Evolutionary conservation across 2,113 vertebrate genomes (phyloP), one percentile per base, ranked within the genome.

Genomic region (Carettochelys insculpta): DNA sequence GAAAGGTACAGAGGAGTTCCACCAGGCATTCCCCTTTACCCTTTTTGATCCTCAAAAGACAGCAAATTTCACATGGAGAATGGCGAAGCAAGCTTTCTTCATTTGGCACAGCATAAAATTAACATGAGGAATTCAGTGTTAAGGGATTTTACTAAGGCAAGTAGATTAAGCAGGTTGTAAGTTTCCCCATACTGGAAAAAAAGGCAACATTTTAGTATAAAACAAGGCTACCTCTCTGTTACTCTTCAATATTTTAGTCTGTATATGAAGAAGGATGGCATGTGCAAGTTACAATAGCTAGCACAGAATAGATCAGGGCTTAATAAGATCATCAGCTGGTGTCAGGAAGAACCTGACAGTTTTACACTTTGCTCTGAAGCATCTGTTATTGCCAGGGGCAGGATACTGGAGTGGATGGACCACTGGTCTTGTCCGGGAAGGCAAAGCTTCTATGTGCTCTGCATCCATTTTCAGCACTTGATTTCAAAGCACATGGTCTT

Each of bases 241-340:
- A n/a, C n/a, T n/a, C n/a, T n/a, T n/a, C 12, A 83, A 87, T 41
- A 54, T 87, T 89, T 79, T 88, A 94, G 90, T 8, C 61, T 56
- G 84, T 68, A 53, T 16, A 54, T 77, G 89, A 94, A 82, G 45
- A 88, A 94, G 82, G 53, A 48, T 34, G 85, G 20, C 34, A 65
- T 56, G 34, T 91, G 53, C 65, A 92, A 92, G 71, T 22, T 78
- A 86, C 27, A 89, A 14, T 82, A 91, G 75, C 48, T 71, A 85
- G 75, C n/a, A 87, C 85, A 80, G 65, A 77, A 38, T 79, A 19
- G 43, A 75, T 92, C n/a, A n/a, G 86, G 87, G 87, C 77, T 91
- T 43, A 80, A 89, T 88, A 73, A 47, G 50, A 77, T 92, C 45
- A 65, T 58, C 80, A 85, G n/a, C n/a, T n/a, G n/a, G n/a, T n/a